Conservation (phyloP, 2,113 vertebrate genomes). For the Acrocephalus kingi region DNA sequence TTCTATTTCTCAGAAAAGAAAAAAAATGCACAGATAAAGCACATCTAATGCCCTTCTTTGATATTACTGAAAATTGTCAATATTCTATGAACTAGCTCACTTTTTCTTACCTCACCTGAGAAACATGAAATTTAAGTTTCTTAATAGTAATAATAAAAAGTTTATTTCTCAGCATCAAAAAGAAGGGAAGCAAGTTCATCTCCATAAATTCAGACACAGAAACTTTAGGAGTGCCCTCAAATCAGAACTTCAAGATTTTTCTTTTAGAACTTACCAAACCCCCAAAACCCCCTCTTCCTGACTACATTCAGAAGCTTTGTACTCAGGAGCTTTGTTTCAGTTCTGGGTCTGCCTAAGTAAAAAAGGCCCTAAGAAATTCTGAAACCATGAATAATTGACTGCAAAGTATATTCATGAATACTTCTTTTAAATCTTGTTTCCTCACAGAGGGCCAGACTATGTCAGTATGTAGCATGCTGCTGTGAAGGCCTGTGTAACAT, state of each 20-base stretch:
- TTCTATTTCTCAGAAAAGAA: background rate
- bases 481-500: accelerated
- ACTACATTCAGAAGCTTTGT: background rate
- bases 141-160: background rate
- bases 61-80: background rate
- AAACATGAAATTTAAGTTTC: background rate
- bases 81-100: background rate
- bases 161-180: background rate
- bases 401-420: background rate
- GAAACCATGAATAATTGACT: background rate
- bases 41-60: background rate
- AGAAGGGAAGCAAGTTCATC: background rate
- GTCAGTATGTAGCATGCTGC: background rate
- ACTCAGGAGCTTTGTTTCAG: background rate
- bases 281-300: background rate
- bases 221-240: background rate
- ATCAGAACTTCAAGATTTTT: background rate
- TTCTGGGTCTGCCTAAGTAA: background rate
- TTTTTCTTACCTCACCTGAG: background rate
- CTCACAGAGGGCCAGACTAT: background rate
- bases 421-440: background rate
- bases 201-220: background rate
- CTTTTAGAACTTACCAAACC: background rate
- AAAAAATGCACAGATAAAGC: background rate
- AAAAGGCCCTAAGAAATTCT: background rate